Percentiles rank a stretch among this genome's conserved stretches.
Conservation (phyloP, 2,113 vertebrate genomes). For the Puffinus mauretanicus region DNA sequence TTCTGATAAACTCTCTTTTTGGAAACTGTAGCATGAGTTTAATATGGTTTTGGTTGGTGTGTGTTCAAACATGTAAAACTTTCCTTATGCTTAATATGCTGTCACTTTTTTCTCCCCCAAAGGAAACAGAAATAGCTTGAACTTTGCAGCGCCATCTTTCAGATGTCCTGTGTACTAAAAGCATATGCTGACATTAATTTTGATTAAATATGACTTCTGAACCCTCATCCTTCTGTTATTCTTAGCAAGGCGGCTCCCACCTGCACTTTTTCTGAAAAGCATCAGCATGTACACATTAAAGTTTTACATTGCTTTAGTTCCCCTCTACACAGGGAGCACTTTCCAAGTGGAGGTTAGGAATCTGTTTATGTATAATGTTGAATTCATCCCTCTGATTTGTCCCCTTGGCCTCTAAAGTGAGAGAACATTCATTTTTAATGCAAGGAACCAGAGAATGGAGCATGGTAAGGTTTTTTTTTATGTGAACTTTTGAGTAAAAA, state of each 20-base stretch:
- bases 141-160: not conserved
- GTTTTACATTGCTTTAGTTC: conserved; percentile 21
- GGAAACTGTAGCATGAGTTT: not conserved
- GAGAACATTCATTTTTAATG: not conserved
- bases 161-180: not conserved
- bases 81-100: not conserved
- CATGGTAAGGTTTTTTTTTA: not conserved
- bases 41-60: not conserved
- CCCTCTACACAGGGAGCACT: not conserved
- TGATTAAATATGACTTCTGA: conserved; percentile 36
- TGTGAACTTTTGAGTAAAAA: not conserved
- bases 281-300: not conserved
- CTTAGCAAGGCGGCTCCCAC: not conserved
- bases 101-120: not conserved
- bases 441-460: not conserved
- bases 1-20: not conserved
- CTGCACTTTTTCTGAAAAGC: conserved; percentile 1
- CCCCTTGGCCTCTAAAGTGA: not conserved
- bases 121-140: conserved; percentile 12
- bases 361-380: not conserved
- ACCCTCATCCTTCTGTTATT: not conserved
- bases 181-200: conserved; percentile 1
- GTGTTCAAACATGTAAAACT: not conserved
- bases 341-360: not conserved
- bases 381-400: not conserved